phyloP scores from a whole-genome alignment of 2,113 vertebrate genomes.

The Sakesphorus luctuosus region DNA sequence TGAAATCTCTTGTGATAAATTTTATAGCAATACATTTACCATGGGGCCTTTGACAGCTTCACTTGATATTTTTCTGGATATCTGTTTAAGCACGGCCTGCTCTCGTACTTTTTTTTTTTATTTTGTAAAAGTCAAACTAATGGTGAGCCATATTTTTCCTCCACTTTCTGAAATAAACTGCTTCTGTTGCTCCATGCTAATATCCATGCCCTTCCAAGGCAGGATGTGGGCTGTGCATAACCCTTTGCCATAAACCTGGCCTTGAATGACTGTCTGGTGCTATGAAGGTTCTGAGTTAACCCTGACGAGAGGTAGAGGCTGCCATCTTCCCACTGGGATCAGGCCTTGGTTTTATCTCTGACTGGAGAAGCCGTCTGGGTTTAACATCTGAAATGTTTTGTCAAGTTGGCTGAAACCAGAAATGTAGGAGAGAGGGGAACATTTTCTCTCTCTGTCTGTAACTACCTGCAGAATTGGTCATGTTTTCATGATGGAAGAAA shows the following conservation, averaged over 20 bases:
- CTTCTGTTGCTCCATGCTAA: not conserved
- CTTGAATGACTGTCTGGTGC: not conserved
- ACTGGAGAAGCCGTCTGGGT: not conserved
- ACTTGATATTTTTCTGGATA: not conserved
- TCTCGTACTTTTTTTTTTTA: not conserved
- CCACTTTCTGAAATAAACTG: not conserved
- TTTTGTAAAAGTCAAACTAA: not conserved
- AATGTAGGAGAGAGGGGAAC: not conserved
- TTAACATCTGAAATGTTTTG: not conserved
- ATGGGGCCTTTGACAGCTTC: not conserved
- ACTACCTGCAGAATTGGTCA: not conserved
- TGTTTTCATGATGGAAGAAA: not conserved
- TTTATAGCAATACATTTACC: not conserved
- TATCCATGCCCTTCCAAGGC: not conserved
- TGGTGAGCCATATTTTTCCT: not conserved
- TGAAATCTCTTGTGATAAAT: not conserved
- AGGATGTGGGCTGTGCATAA: accelerated
- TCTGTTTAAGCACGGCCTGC: not conserved
- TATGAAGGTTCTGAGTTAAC: not conserved
- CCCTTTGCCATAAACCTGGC: not conserved
- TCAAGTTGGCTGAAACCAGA: not conserved
- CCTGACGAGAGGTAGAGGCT: not conserved
- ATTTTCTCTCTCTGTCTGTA: not conserved
- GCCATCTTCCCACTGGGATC: accelerated
- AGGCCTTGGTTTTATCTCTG: not conserved